These are phyloP conservation scores for Mirza zaza DNA, from an alignment of 2,113 vertebrate genomes.

Conservation along the genomic window DNA sequence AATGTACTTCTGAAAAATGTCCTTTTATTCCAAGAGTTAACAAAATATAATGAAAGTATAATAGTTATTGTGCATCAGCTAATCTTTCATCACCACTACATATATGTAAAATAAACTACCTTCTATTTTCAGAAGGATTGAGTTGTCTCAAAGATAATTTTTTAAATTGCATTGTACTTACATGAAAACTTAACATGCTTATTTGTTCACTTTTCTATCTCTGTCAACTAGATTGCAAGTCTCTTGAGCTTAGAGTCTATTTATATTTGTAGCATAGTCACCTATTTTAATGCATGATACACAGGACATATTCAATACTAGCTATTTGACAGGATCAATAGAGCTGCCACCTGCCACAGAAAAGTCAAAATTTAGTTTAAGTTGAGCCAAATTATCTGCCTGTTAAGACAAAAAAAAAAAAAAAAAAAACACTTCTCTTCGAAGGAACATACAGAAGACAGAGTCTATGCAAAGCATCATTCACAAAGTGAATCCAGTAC, in stretches of 20 bases:
- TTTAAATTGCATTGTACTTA: background rate
- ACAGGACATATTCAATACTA: background rate
- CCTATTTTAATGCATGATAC: background rate
- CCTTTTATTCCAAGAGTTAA: background rate
- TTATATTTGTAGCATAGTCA: background rate
- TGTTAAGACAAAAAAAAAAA: background rate
- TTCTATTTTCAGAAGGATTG: background rate
- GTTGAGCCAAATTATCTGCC: slow-evolving; percentile 15
- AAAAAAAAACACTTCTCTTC: background rate
- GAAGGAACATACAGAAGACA: background rate
- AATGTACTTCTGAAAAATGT: background rate
- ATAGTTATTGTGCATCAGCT: background rate
- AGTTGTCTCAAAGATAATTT: background rate
- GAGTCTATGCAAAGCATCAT: background rate
- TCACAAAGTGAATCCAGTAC: background rate
- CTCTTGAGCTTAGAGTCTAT: background rate
- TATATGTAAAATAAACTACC: background rate
- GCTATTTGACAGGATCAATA: background rate
- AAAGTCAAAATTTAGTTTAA: background rate
- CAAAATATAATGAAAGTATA: background rate
- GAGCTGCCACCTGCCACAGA: background rate
- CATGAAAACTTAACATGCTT: background rate
- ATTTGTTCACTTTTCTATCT: background rate
- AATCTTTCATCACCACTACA: background rate
- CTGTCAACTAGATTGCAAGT: background rate